Percentiles rank a stretch among this genome's conserved stretches.
phyloP scores from a whole-genome alignment of 2,113 vertebrate species.

The Ptyas mucosa region DNA sequence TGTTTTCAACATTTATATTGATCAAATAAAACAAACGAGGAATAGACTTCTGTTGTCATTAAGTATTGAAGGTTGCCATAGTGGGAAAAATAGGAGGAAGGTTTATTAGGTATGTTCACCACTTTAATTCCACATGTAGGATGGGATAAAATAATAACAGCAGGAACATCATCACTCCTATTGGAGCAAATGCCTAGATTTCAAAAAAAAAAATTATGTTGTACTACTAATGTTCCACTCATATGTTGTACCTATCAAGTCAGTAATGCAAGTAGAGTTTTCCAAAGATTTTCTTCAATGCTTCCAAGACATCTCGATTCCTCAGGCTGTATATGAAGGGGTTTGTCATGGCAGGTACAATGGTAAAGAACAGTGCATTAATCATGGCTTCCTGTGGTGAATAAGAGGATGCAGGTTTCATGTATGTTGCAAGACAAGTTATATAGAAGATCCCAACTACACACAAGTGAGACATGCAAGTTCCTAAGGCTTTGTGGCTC shows the following conservation, averaged over 20 bases:
- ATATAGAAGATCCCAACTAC: background rate
- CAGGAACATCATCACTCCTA: background rate
- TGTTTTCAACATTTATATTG: background rate
- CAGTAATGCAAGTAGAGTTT: background rate
- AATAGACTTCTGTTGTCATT: background rate
- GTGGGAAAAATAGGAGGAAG: background rate
- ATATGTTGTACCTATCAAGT: background rate
- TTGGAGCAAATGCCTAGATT: background rate
- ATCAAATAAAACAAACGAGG: background rate
- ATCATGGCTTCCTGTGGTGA: background rate
- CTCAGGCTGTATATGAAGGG: background rate
- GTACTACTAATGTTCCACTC: background rate
- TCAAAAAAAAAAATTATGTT: background rate
- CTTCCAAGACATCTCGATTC: background rate
- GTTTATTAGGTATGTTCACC: background rate
- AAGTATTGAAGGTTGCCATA: background rate
- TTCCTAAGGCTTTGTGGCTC: constrained; percentile 29
- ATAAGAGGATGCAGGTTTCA: background rate
- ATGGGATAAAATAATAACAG: background rate
- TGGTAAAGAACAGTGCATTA: background rate
- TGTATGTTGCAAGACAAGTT: background rate
- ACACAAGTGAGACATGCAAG: constrained; percentile 43
- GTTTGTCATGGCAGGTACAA: background rate
- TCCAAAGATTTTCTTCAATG: background rate
- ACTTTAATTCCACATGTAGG: background rate